phyloP scores from a whole-genome alignment of 2,797 vertebrate genomes.

The Melanotaenia trifasciata region DNA sequence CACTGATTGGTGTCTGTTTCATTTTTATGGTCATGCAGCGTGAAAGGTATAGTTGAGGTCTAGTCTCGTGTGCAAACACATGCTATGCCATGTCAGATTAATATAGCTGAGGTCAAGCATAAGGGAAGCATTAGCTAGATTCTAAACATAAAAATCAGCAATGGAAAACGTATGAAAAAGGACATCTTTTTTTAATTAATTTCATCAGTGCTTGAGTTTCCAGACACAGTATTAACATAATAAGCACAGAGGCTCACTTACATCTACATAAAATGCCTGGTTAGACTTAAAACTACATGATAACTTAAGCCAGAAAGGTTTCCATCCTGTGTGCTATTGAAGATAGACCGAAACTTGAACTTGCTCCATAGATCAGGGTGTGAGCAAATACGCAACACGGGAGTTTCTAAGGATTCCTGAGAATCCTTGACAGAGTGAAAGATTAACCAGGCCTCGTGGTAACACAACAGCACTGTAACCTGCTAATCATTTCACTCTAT shows the following conservation, averaged over 20 bases:
- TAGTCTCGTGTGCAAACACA: neutral
- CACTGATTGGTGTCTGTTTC: slow-evolving; percentile 30
- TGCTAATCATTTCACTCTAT: slow-evolving; percentile 44
- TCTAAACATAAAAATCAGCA: neutral
- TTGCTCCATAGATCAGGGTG: neutral
- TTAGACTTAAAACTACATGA: neutral
- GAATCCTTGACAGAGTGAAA: slow-evolving; percentile 42
- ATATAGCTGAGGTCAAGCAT: neutral
- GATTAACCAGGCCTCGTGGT: slow-evolving; percentile 41
- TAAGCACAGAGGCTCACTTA: neutral
- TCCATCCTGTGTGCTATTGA: neutral
- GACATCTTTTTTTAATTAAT: too few species aligned
- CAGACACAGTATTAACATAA: neutral
- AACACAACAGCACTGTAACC: slow-evolving; percentile 46
- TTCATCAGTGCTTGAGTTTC: neutral
- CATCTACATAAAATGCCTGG: neutral
- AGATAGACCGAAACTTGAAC: neutral
- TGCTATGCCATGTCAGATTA: neutral
- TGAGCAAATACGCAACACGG: slow-evolving; percentile 22
- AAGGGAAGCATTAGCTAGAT: neutral
- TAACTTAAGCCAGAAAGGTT: neutral
- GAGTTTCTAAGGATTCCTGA: slow-evolving; percentile 29
- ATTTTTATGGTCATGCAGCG: slow-evolving; percentile 18
- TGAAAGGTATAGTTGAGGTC: slow-evolving; percentile 3
- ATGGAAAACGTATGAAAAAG: neutral